phyloP scores from a whole-genome alignment of 2,113 vertebrate genomes.

The Indicator indicator region DNA sequence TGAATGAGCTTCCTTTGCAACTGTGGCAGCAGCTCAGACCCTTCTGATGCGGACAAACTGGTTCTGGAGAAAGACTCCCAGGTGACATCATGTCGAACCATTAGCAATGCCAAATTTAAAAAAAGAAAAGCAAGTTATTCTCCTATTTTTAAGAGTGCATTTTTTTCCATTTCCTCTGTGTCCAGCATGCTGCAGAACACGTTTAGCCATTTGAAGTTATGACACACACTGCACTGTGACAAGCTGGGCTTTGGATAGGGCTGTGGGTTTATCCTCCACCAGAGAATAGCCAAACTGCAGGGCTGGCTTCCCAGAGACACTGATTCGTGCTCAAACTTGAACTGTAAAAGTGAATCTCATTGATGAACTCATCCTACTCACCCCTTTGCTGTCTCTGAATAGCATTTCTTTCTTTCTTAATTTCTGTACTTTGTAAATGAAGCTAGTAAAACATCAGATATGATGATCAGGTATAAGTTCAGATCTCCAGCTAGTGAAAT shows the following conservation, averaged over 20 bases:
- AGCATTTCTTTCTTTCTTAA: background rate
- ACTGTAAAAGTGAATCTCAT: background rate
- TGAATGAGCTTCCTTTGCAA: background rate
- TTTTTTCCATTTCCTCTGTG: background rate
- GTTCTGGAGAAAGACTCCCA: background rate
- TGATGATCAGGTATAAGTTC: background rate
- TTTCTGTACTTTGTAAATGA: background rate
- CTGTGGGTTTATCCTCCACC: background rate
- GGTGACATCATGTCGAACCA: background rate
- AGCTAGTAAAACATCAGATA: background rate
- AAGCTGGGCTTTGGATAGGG: background rate
- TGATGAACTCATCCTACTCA: background rate
- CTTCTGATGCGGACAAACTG: background rate
- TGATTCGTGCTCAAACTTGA: background rate
- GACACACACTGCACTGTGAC: background rate
- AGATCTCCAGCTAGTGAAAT: background rate
- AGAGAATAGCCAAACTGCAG: background rate
- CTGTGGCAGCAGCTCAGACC: background rate
- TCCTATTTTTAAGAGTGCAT: background rate
- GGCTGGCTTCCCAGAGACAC: background rate
- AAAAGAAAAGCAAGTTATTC: background rate
- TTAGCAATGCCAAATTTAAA: background rate
- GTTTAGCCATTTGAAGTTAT: background rate
- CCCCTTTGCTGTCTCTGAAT: background rate
- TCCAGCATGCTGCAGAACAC: background rate